Evolutionary conservation across 2,797 vertebrate species (phyloP).

Genomic region (Cynodonichthys magdalenae): DNA sequence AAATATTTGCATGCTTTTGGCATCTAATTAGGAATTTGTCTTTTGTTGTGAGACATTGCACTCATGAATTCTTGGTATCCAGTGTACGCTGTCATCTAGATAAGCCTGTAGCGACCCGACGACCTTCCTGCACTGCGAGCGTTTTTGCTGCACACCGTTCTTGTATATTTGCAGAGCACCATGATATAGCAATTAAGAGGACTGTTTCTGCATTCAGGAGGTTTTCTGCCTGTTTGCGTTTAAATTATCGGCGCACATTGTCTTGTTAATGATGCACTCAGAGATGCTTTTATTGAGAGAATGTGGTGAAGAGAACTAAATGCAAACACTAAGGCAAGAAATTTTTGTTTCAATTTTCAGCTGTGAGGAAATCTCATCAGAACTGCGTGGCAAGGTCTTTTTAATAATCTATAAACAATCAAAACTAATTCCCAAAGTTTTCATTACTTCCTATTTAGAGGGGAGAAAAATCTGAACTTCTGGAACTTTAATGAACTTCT

Average conservation of each 20-base stretch:
- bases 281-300: conserved; percentile 26
- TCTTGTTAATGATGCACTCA: conserved; percentile 24
- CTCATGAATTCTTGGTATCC: too few relatives aligned
- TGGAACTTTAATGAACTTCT: conserved; percentile 2
- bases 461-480: neutral
- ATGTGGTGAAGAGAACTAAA: conserved; percentile 19
- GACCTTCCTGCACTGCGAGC: conserved; percentile 9
- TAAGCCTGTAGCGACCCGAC: conserved; percentile 11
- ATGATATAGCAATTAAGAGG: conserved; percentile 9
- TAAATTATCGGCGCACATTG: conserved; percentile 19
- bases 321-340: neutral
- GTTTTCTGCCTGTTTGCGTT: conserved; percentile 8
- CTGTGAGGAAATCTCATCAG: conserved; percentile 8
- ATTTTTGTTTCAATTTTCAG: conserved; percentile 20
- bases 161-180: neutral
- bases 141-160: neutral
- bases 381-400: conserved; percentile 24
- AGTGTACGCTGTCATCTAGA: conserved; percentile 8
- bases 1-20: too few relatives aligned
- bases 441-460: conserved; percentile 10
- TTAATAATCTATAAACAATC: conserved; percentile 23
- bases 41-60: too few relatives aligned
- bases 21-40: too few relatives aligned
- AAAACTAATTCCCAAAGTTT: conserved; percentile 9
- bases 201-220: conserved; percentile 8